Base-by-base conservation (phyloP, 2,888 invertebrate species). In the Epinotia nisella region DNA sequence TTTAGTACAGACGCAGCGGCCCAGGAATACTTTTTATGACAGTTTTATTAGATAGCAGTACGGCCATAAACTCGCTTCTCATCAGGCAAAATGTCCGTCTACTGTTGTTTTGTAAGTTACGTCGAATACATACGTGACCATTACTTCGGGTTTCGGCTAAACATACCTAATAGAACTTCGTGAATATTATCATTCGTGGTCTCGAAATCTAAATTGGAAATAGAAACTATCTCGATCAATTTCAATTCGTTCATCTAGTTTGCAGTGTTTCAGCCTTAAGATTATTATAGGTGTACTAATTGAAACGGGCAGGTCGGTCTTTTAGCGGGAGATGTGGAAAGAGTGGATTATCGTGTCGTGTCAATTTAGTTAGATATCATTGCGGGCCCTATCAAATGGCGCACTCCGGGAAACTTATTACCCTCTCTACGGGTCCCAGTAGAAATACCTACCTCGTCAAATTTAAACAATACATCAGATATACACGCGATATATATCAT, bases 1-100 rank as follows among this genome's bases (percentile, higher is more conserved):
- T 75, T 75, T 71, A 61, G 56, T 68, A 53, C 62, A 62, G 49
- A 68, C 60, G 80, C 81, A 81, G 78, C 79, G 77, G 75, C 76
- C 61, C 80, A 81, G 79, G 78, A 83, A 84, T 77, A 83, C 79
- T 80, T 78, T 90, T 89, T 89, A 90, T 85, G 83, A 80, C 81
- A 79, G 77, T 85, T 90, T 90, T 90, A 90, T 90, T 87, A 83
- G 84, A 81, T 82, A 82, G 79, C 82, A 85, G 83, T 81, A 81
- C 78, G 79, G 83, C 78, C 82, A 81, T 90, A 89, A 91, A 91
- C 80, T 80, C 81, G 79, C 79, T 81, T 84, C 85, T 89, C 87
- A 85, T 87, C 86, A 87, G 79, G 80, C 77, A 75, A 69, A 82
- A 85, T 79, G 81, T 77, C 77, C 78, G 75, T 81, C 80, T 83